Evolutionary conservation across 2,888 invertebrate species (phyloP), one percentile per base, ranked within the genome.

Genomic region (Saturnia pavonia): DNA sequence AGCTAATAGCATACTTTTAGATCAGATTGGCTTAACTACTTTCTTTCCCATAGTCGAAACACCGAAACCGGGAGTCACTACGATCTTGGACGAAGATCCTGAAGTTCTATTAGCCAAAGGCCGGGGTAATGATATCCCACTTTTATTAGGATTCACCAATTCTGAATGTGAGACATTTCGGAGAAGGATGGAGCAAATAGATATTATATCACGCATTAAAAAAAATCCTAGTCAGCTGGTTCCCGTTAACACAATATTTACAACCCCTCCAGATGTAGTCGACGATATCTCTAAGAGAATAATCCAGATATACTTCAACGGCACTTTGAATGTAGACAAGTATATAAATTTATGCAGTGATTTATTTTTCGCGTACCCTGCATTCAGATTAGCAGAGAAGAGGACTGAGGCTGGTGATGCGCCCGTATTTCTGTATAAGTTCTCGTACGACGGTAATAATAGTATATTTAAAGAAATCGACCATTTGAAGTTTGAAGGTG

Each of bases 341-440:
- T 91, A 85, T 60, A 69, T 91, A 14, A 75, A 80, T 22, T 78
- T 76, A 43, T 89, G 90, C 72, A 82, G 88, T 0, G 91, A 92
- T 11, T 79, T 82, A 1, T 86, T 75, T 72, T 92, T 86, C 77
- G 77, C 84, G 71, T 90, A 91, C 65, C 89, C 91, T 0, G 88
- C 91, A 11, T 57, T 92, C 57, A 87, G 85, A 67, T 63, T 89
- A 66, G 85, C 87, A 0, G 75, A 83, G 73, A 75, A 72, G 57
- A 79, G 88, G 34, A 77, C 79, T 14, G 72, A 73, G 16, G 75
- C 73, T 14, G 79, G 75, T 0, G 90, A 87, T 3, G 91, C 92
- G 6, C 91, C 94, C 0, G 89, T 94, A 1, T 95, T 88, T 73
- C 80, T 95, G 77, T 95, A 95, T 80, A 88, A 94, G 74, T 95